Conservation (phyloP, 2,797 vertebrate species). For the Luscinia megarhynchos region DNA sequence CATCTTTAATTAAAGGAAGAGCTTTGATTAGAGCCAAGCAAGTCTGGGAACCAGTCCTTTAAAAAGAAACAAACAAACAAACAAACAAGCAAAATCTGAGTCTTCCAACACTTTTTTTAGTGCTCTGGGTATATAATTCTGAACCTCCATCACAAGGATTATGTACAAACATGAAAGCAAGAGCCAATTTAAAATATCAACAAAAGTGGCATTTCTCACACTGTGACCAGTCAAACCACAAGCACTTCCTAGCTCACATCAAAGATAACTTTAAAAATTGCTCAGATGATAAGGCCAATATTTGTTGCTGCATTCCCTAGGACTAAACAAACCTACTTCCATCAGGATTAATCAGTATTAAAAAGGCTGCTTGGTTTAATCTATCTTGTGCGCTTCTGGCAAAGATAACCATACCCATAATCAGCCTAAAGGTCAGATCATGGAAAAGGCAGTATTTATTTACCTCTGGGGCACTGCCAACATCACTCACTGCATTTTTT, state of each 20-base stretch:
- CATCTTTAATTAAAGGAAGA: not conserved
- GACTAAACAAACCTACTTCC: conserved; percentile 16
- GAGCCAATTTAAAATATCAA: not conserved
- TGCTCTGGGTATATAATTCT: not conserved
- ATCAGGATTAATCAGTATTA: conserved; percentile 48
- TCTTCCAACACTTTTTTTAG: not conserved
- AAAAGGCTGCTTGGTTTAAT: conserved; percentile 24
- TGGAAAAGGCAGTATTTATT: conserved; percentile 35
- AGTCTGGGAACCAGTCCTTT: not conserved
- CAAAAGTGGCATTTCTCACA: conserved; percentile 18
- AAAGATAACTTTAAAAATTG: conserved; percentile 38
- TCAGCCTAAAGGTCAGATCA: conserved; percentile 58
- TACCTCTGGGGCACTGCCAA: conserved; percentile 34
- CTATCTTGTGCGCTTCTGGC: not conserved
- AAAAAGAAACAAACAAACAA: not conserved
- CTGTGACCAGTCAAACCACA: conserved; percentile 24
- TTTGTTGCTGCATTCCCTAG: not conserved
- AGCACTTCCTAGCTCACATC: not conserved
- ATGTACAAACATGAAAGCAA: not conserved
- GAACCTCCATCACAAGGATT: not conserved
- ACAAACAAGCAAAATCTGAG: not conserved
- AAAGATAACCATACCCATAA: conserved; percentile 35
- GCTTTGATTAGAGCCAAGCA: not conserved
- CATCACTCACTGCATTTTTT: conserved; percentile 1
- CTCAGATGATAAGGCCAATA: not conserved